These are phyloP conservation scores for Limanda limanda DNA, from an alignment of 2,113 vertebrate species.

Conservation along the genomic window DNA sequence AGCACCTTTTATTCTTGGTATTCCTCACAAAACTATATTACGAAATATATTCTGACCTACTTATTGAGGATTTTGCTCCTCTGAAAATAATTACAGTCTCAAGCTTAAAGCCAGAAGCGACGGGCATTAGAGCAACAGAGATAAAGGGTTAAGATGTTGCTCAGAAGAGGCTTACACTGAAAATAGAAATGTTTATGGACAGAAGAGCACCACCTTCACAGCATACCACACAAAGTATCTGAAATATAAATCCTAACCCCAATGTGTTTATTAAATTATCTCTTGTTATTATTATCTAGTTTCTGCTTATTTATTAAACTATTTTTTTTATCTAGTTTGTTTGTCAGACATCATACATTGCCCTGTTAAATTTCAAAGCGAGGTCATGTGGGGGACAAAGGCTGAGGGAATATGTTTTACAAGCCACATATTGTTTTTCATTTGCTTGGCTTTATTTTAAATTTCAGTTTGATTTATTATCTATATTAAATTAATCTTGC, in stretches of 20 bases:
- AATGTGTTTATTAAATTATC: too few species aligned
- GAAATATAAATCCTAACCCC: not conserved
- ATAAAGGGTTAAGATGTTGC: not conserved
- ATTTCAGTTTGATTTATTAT: too few species aligned
- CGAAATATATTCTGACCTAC: not conserved
- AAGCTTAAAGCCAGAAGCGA: not conserved
- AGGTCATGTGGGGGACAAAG: too few species aligned
- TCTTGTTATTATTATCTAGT: too few species aligned
- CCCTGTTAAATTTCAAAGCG: too few species aligned
- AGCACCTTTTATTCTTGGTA: not conserved
- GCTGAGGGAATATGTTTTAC: too few species aligned
- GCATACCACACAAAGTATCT: not conserved
- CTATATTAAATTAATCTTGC: too few species aligned
- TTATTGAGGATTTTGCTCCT: not conserved
- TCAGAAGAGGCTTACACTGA: not conserved
- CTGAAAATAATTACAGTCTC: not conserved
- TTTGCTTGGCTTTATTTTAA: too few species aligned
- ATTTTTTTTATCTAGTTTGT: too few species aligned
- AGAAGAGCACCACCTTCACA: not conserved
- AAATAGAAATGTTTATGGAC: not conserved
- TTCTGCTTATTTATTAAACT: too few species aligned
- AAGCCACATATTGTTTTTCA: too few species aligned
- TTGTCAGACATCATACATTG: too few species aligned
- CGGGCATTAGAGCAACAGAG: not conserved
- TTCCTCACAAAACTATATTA: not conserved